These are phyloP conservation scores for Cryptotermes secundus DNA, from an alignment of 1,140 invertebrate species.

Conservation along the genomic window DNA sequence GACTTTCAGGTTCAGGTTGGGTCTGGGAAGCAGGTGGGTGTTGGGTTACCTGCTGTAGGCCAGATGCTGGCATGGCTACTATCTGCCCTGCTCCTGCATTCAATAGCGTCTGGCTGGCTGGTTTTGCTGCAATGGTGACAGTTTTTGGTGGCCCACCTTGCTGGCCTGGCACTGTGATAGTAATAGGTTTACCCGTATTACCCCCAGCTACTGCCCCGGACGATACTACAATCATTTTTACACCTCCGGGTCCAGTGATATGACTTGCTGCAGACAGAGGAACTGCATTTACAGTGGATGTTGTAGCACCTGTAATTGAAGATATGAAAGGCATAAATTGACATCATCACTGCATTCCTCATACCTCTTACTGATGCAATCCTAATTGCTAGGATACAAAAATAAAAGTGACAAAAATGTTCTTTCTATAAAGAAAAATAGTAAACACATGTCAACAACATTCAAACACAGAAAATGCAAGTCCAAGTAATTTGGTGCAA, in stretches of 20 bases:
- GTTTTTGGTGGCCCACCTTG: conserved; percentile 55
- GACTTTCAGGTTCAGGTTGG: background rate
- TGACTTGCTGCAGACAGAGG: conserved; percentile 50
- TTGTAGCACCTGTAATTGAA: conserved; percentile 38
- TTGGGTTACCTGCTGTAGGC: conserved; percentile 25
- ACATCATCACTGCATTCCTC: too few species aligned
- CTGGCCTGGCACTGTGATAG: conserved; percentile 64
- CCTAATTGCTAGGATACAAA: too few species aligned
- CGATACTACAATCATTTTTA: conserved; percentile 68
- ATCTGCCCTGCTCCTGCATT: conserved; percentile 49
- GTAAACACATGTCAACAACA: too few species aligned
- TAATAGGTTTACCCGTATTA: conserved; percentile 64
- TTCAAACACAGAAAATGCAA: too few species aligned
- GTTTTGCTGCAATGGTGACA: conserved; percentile 55
- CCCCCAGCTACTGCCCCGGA: conserved; percentile 49
- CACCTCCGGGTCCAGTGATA: conserved; percentile 53
- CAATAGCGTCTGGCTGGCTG: conserved; percentile 37
- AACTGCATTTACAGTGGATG: conserved; percentile 44
- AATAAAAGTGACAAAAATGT: too few species aligned
- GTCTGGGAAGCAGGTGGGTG: background rate
- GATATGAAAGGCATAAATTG: background rate
- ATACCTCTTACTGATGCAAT: too few species aligned
- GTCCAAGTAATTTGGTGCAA: too few species aligned
- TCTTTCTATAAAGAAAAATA: too few species aligned
- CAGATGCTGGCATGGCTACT: conserved; percentile 51